phyloP scores from a whole-genome alignment of 2,797 vertebrate genomes.

The Liasis olivaceus region DNA sequence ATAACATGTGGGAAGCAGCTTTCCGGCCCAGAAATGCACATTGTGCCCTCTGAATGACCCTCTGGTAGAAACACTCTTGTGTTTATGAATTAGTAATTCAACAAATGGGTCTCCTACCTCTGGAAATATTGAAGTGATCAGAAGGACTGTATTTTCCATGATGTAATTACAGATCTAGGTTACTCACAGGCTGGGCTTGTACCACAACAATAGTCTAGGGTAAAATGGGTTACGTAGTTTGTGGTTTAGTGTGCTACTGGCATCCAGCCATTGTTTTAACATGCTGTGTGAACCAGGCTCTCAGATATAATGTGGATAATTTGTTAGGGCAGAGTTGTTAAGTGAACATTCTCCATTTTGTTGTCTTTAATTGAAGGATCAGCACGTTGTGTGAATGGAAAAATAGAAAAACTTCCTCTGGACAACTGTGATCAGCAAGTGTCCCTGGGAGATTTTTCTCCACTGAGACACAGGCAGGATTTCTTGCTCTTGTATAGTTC shows the following conservation, averaged over 20 bases:
- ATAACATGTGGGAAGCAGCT: background rate
- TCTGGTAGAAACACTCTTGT: background rate
- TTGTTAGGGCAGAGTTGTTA: background rate
- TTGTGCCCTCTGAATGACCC: background rate
- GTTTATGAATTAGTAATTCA: conserved; percentile 8
- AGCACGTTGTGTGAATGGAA: background rate
- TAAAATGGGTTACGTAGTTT: background rate
- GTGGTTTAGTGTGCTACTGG: background rate
- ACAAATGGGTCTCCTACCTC: background rate
- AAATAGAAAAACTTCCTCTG: background rate
- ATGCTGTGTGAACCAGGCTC: background rate
- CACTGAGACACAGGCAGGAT: too few relatives aligned
- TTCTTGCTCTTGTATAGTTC: background rate
- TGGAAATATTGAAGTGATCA: background rate
- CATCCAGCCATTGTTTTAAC: background rate
- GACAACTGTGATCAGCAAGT: background rate
- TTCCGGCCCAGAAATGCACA: background rate
- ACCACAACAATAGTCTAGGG: background rate
- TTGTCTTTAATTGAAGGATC: background rate
- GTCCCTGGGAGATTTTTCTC: background rate
- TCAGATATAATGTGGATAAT: background rate
- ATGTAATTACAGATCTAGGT: background rate
- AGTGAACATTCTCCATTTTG: background rate
- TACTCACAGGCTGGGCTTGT: background rate
- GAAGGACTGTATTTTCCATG: background rate